These are phyloP conservation scores for Spheniscus humboldti DNA, from an alignment of 2,797 vertebrate species.

Conservation along the genomic window DNA sequence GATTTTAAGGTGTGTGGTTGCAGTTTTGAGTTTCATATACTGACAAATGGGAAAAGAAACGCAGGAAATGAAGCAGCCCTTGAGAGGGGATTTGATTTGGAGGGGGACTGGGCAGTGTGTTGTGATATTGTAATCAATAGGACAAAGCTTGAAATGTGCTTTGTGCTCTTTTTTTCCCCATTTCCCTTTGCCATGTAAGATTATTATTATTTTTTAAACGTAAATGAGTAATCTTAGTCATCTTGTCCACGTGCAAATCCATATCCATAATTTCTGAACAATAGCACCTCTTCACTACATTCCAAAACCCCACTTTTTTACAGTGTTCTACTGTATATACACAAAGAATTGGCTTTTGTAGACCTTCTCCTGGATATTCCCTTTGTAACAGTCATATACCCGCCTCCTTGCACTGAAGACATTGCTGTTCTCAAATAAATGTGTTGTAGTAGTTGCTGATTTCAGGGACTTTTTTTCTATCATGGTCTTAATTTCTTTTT, in stretches of 20 bases:
- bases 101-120: not conserved
- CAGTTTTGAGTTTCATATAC: not conserved
- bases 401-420: fast-evolving
- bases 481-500: not conserved
- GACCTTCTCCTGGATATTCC: not conserved
- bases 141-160: not conserved
- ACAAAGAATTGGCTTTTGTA: not conserved
- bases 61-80: not conserved
- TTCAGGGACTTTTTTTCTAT: not conserved
- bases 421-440: not conserved
- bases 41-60: not conserved
- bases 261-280: not conserved
- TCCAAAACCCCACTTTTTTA: not conserved
- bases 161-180: not conserved
- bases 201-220: not conserved
- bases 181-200: not conserved
- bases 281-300: not conserved
- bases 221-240: not conserved
- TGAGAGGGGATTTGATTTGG: not conserved
- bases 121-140: not conserved
- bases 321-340: not conserved
- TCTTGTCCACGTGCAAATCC: not conserved
- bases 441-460: not conserved
- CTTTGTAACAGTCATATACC: not conserved
- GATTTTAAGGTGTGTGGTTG: not conserved